Percentiles rank a stretch among this genome's conserved stretches.
Conservation (phyloP, 2,113 vertebrate species). For the Myotis brandtii region DNA sequence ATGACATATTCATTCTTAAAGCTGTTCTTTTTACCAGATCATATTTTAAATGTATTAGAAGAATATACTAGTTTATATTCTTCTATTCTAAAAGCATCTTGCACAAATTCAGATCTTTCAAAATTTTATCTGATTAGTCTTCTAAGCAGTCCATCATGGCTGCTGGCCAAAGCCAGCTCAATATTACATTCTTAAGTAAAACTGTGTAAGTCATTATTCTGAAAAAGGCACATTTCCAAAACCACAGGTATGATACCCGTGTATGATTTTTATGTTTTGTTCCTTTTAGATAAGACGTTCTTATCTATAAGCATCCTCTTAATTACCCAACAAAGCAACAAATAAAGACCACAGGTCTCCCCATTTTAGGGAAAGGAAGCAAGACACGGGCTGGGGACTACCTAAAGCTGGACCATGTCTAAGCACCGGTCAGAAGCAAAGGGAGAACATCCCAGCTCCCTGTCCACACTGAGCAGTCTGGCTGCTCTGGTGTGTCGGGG, state of each 20-base stretch:
- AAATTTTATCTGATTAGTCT: background rate
- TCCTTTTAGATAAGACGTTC: background rate
- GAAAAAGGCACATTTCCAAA: background rate
- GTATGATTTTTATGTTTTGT: background rate
- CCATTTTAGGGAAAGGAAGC: background rate
- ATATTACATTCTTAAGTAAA: background rate
- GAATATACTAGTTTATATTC: background rate
- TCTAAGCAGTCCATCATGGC: background rate
- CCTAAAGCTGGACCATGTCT: background rate
- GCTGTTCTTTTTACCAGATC: background rate
- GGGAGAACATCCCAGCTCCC: background rate
- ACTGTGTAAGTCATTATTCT: background rate
- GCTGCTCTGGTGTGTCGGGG: background rate
- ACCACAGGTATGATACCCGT: background rate
- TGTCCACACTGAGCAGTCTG: background rate
- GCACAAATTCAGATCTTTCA: constrained; percentile 14
- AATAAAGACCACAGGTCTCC: background rate
- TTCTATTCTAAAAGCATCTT: background rate
- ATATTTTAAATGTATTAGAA: background rate
- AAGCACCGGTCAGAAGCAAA: background rate
- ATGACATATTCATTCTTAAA: background rate
- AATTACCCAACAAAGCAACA: background rate
- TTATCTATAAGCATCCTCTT: background rate
- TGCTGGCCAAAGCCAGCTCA: background rate
- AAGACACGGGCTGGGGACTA: background rate